phyloP scores from a whole-genome alignment of 1,140 invertebrate species.

The Telenomus remus region DNA sequence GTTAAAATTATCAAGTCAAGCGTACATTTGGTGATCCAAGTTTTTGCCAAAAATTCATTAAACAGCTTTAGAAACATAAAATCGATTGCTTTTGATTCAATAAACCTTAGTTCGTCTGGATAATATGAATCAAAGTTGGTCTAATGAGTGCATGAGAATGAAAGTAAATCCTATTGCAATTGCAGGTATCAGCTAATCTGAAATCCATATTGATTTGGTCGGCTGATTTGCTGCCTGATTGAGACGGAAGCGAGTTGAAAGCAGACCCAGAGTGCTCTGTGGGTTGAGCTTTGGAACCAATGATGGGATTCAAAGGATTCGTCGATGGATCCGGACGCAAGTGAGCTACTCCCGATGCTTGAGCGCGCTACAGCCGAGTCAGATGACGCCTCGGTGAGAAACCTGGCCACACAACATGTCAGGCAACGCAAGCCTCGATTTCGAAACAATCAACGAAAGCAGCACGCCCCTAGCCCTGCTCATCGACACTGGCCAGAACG shows the following conservation, averaged over 20 bases:
- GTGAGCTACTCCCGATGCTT: slow-evolving; percentile 31
- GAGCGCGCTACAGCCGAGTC: background rate
- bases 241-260: background rate
- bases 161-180: slow-evolving; percentile 8
- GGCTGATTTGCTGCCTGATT: background rate
- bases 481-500: slow-evolving; percentile 60
- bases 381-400: slow-evolving; percentile 19
- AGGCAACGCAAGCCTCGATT: slow-evolving; percentile 58
- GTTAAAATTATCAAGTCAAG: too few species aligned
- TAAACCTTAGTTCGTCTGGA: too few species aligned
- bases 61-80: too few species aligned
- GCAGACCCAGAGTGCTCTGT: background rate
- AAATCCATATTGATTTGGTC: slow-evolving; percentile 4
- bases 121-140: too few species aligned
- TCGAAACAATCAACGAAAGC: slow-evolving; percentile 45
- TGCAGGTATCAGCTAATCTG: slow-evolving; percentile 33
- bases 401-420: slow-evolving; percentile 50
- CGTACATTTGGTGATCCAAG: too few species aligned
- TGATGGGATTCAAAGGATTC: slow-evolving; percentile 17
- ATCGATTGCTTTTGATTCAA: too few species aligned
- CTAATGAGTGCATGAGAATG: background rate
- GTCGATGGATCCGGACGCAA: slow-evolving; percentile 24
- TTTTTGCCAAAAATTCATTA: too few species aligned
- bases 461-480: slow-evolving; percentile 47
- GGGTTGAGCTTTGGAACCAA: background rate